phyloP scores from a whole-genome alignment of 1,140 invertebrate species.

The Antheraea mylitta region DNA sequence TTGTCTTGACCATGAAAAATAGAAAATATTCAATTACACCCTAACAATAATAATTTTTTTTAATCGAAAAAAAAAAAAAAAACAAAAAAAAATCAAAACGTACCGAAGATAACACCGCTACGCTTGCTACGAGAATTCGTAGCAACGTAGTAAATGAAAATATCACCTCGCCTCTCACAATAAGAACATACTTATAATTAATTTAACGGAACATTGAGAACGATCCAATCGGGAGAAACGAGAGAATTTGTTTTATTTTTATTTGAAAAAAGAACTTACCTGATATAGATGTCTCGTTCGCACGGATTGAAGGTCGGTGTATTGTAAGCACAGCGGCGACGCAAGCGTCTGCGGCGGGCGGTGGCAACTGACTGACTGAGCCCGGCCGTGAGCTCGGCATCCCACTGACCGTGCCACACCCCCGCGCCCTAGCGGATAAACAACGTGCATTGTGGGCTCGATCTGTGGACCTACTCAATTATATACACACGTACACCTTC shows the following conservation, averaged over 20 bases:
- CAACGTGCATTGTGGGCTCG: conserved; percentile 75
- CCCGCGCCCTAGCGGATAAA: conserved; percentile 71
- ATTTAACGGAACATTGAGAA: not conserved
- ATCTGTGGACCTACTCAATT: conserved; percentile 57
- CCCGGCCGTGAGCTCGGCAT: conserved; percentile 66
- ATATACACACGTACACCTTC: conserved; percentile 45
- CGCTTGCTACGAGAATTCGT: conserved; percentile 33
- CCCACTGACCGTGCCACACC: conserved; percentile 43
- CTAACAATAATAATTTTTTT: not conserved
- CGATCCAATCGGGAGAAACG: not conserved
- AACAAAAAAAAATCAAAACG: conserved; percentile 6
- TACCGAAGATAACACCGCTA: conserved; percentile 18
- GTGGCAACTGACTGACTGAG: conserved; percentile 65
- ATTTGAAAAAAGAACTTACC: conserved; percentile 50
- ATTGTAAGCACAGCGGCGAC: conserved; percentile 58
- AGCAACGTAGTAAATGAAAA: conserved; percentile 26
- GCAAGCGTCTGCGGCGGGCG: conserved; percentile 51
- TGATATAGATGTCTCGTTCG: conserved; percentile 73
- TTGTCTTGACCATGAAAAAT: conserved; percentile 66
- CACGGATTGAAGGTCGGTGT: conserved; percentile 72
- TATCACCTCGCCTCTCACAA: not conserved
- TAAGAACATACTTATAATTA: not conserved
- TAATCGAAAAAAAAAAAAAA: not conserved
- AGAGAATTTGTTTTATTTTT: not conserved
- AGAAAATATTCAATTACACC: conserved; percentile 7